A percentile compares a stretch with the other conserved stretches of the same genome.
Evolutionary conservation across 2,888 invertebrate species (phyloP).

Genomic region (Perithous albicinctus): DNA sequence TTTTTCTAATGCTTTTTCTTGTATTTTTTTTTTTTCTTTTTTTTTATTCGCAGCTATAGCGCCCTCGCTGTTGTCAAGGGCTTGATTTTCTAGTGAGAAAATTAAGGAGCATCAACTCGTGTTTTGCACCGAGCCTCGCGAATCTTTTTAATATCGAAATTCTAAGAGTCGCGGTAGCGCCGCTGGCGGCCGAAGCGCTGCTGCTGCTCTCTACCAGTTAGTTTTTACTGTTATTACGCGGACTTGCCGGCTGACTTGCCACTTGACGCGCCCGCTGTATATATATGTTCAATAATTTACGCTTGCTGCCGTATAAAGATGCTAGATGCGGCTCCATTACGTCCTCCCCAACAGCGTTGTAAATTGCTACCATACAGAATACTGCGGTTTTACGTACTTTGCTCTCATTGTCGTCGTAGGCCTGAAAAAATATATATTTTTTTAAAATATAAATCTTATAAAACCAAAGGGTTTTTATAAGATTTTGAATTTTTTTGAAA

Average conservation of each 20-base stretch:
- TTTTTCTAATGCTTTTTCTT: constrained; percentile 36
- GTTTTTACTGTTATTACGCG: constrained; percentile 82
- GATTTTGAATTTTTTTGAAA: too few species aligned
- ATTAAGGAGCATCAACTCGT: constrained; percentile 79
- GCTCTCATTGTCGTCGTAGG: constrained; percentile 96
- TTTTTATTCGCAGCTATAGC: constrained; percentile 47
- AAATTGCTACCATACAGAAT: constrained; percentile 98
- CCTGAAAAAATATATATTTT: constrained; percentile 86
- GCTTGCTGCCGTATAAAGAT: constrained; percentile 94
- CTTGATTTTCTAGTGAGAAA: constrained; percentile 81
- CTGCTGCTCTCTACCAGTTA: constrained; percentile 79
- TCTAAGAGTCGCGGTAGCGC: constrained; percentile 76
- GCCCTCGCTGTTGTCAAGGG: constrained; percentile 69
- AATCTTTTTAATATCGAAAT: constrained; percentile 82
- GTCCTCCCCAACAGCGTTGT: constrained; percentile 95
- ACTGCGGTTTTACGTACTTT: constrained; percentile 98
- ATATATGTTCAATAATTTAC: constrained; percentile 93
- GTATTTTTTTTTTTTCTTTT: constrained; percentile 26
- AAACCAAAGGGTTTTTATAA: too few species aligned
- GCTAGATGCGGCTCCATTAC: constrained; percentile 92
- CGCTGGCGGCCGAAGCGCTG: constrained; percentile 47
- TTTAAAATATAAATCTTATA: neutral
- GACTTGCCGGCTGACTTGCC: constrained; percentile 85
- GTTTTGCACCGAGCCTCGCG: constrained; percentile 79
- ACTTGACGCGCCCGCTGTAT: constrained; percentile 88